phyloP scores from a whole-genome alignment of 2,797 vertebrate genomes.

The Lutjanus argentimaculatus region DNA sequence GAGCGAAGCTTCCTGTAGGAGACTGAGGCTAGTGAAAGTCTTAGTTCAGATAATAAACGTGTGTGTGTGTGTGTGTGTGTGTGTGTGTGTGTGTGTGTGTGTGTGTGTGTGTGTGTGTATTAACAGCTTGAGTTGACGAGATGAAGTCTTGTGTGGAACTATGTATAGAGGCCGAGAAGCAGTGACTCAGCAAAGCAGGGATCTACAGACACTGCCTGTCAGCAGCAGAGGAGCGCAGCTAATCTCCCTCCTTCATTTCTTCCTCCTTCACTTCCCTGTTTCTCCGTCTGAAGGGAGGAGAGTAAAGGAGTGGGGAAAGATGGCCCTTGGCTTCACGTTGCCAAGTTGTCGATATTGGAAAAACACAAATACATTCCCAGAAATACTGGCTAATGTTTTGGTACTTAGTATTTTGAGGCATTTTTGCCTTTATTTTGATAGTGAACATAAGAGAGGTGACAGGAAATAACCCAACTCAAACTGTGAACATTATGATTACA shows the following conservation, averaged over 20 bases:
- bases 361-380: not conserved
- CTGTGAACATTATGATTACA: too few species aligned
- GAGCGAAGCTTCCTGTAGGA: constrained; percentile 2
- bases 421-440: not conserved
- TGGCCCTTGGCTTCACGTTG: too few species aligned
- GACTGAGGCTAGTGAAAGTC: constrained; percentile 15
- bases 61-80: constrained; percentile 19
- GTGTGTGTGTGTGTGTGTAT: constrained; percentile 35
- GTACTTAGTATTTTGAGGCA: too few species aligned
- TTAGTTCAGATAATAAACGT: constrained; percentile 26
- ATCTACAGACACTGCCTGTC: constrained; percentile 60
- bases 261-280: constrained; percentile 3
- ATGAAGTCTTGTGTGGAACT: constrained; percentile 47
- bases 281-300: not conserved
- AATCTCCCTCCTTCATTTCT: constrained; percentile 44
- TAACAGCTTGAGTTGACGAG: constrained; percentile 33
- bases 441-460: not conserved
- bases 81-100: constrained; percentile 5
- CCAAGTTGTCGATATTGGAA: not conserved
- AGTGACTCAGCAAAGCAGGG: constrained; percentile 76
- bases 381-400: not conserved
- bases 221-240: constrained; percentile 51
- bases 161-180: constrained; percentile 60
- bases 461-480: not conserved
- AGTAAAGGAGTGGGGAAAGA: not conserved